Percentiles rank a stretch among this genome's conserved stretches.
Conservation (phyloP, 2,113 vertebrate genomes). For the Istiophorus platypterus region DNA sequence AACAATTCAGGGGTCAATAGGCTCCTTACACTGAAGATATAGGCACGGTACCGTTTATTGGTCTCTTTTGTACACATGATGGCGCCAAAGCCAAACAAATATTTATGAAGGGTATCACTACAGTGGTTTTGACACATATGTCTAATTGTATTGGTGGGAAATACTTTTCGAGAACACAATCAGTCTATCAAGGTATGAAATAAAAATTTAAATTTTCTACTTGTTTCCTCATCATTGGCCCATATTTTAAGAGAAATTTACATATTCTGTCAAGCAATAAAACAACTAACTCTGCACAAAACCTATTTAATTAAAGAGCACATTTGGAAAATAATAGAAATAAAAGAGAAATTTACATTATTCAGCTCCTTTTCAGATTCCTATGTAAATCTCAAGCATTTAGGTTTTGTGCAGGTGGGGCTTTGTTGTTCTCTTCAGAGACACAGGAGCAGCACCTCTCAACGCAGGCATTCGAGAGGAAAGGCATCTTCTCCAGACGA, state of each 20-base stretch:
- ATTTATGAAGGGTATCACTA: background rate
- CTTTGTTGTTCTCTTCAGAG: background rate
- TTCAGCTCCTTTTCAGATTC: background rate
- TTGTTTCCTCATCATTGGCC: background rate
- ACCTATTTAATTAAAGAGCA: background rate
- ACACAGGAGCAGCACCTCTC: constrained; percentile 55
- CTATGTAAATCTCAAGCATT: constrained; percentile 27
- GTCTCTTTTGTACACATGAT: constrained; percentile 62
- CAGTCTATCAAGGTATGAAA: background rate
- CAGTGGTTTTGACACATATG: background rate
- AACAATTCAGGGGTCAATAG: background rate
- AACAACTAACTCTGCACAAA: background rate
- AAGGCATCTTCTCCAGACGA: constrained; percentile 81
- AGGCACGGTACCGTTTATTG: background rate
- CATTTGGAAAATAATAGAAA: background rate
- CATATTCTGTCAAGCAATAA: background rate
- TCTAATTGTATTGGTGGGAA: background rate
- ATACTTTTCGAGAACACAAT: background rate
- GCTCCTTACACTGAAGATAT: background rate
- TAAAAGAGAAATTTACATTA: background rate
- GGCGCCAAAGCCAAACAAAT: constrained; percentile 66
- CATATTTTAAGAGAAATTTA: background rate
- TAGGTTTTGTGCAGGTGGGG: background rate
- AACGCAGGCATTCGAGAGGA: constrained; percentile 59
- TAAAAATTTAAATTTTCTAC: background rate